These are phyloP conservation scores for Phasia obesa DNA, from an alignment of 2,888 invertebrate species.

Conservation along the genomic window DNA sequence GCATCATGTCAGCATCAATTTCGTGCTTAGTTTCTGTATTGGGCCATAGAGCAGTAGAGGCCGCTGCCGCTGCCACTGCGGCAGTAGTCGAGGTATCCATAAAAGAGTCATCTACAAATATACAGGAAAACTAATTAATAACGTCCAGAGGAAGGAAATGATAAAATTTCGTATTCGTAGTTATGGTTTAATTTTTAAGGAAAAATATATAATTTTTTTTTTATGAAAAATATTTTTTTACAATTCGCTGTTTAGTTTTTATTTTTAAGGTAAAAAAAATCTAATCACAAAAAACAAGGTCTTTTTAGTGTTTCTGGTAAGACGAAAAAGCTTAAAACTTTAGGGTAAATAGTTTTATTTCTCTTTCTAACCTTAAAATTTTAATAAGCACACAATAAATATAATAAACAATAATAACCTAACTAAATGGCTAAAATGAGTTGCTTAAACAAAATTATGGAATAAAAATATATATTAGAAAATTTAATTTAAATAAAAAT, in stretches of 20 bases:
- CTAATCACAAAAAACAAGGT: constrained; percentile 53
- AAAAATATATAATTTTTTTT: constrained; percentile 18
- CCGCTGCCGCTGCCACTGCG: constrained; percentile 72
- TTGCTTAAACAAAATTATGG: constrained; percentile 26
- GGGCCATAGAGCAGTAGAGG: constrained; percentile 69
- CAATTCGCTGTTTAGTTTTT: constrained; percentile 18
- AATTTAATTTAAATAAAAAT: constrained; percentile 12
- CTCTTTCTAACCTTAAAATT: constrained; percentile 24
- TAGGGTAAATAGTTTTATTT: too few species aligned
- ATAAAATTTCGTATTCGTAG: constrained; percentile 45
- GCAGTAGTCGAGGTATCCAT: constrained; percentile 80
- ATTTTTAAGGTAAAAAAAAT: too few species aligned
- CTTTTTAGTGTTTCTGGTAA: constrained; percentile 57
- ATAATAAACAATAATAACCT: not conserved
- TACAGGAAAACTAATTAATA: constrained; percentile 73
- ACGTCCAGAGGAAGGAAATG: constrained; percentile 73
- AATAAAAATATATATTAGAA: constrained; percentile 17
- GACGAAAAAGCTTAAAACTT: constrained; percentile 53
- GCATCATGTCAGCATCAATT: constrained; percentile 86
- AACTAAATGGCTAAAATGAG: constrained; percentile 48
- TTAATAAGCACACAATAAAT: not conserved
- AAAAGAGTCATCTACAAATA: constrained; percentile 80
- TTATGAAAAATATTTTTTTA: constrained; percentile 43
- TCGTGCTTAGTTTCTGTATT: constrained; percentile 83
- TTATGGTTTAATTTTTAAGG: constrained; percentile 14